These are phyloP conservation scores for Silvanus unidentatus DNA, from an alignment of 2,888 invertebrate genomes.

Conservation along the genomic window DNA sequence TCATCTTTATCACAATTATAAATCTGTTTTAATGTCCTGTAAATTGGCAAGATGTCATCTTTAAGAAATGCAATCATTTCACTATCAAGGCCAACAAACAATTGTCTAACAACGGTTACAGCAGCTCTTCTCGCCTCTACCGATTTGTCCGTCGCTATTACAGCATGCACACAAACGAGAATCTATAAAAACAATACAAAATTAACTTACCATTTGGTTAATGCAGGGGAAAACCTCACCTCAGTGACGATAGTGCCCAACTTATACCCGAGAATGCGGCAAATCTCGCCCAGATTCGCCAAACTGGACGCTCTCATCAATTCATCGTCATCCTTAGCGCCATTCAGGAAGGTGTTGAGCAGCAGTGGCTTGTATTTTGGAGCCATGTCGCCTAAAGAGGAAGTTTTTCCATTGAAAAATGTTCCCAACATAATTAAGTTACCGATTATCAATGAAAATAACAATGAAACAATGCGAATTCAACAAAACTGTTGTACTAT, in stretches of 20 bases:
- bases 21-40: constrained; percentile 62
- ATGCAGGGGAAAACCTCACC: too few species aligned
- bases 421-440: not conserved
- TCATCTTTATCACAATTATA: constrained; percentile 61
- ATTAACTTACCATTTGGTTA: too few species aligned
- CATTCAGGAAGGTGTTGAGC: constrained; percentile 65
- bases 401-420: constrained; percentile 18
- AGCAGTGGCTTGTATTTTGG: constrained; percentile 62
- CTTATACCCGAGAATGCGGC: constrained; percentile 65
- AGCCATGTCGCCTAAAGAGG: constrained; percentile 65
- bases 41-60: constrained; percentile 62
- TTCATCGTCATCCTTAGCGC: constrained; percentile 64
- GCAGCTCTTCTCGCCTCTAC: constrained; percentile 73
- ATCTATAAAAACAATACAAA: constrained; percentile 50
- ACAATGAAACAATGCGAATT: too few species aligned
- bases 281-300: constrained; percentile 78
- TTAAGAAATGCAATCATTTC: constrained; percentile 63
- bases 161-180: constrained; percentile 60
- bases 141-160: constrained; percentile 64
- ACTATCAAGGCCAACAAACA: constrained; percentile 69
- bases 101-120: constrained; percentile 66
- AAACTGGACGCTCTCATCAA: constrained; percentile 74
- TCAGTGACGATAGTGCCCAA: constrained; percentile 68
- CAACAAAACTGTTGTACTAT: too few species aligned
- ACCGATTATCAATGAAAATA: too few species aligned